Percentiles rank a stretch among this genome's conserved stretches.
phyloP scores from a whole-genome alignment of 2,888 invertebrate genomes.

The Acanthoscelides obtectus region DNA sequence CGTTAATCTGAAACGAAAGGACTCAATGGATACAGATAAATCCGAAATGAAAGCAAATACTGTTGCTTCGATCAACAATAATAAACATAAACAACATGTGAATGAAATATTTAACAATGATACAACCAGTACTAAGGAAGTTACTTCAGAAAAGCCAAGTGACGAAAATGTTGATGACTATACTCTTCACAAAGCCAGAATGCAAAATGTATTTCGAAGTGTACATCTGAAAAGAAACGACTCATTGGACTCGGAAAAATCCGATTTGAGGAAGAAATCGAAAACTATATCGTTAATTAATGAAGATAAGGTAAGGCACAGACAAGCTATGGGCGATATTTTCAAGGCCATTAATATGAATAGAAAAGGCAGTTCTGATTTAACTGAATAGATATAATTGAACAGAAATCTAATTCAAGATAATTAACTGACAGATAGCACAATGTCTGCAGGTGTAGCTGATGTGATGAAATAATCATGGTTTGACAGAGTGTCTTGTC shows the following conservation, averaged over 20 bases:
- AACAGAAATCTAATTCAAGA: no score
- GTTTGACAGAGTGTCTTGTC: no score
- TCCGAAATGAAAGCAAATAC: neutral
- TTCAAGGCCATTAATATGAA: constrained; percentile 20
- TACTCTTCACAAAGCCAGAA: constrained; percentile 26
- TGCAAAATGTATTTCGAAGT: constrained; percentile 32
- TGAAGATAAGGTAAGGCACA: constrained; percentile 25
- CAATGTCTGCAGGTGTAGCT: no score
- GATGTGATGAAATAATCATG: no score
- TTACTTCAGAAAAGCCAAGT: constrained; percentile 1
- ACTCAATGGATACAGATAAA: neutral
- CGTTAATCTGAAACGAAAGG: neutral
- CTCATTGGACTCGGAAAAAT: constrained; percentile 9
- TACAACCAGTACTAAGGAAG: neutral
- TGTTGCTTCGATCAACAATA: neutral
- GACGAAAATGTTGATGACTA: constrained; percentile 9
- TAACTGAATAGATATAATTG: neutral
- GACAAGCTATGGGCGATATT: constrained; percentile 25
- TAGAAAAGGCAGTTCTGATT: constrained; percentile 12
- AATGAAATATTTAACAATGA: neutral
- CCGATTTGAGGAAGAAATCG: constrained; percentile 7
- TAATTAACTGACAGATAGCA: no score
- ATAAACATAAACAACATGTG: neutral
- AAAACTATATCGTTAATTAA: constrained; percentile 21
- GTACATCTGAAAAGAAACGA: constrained; percentile 30